phyloP scores from a whole-genome alignment of 1,140 invertebrate species.

The Macrobrachium rosenbergii region DNA sequence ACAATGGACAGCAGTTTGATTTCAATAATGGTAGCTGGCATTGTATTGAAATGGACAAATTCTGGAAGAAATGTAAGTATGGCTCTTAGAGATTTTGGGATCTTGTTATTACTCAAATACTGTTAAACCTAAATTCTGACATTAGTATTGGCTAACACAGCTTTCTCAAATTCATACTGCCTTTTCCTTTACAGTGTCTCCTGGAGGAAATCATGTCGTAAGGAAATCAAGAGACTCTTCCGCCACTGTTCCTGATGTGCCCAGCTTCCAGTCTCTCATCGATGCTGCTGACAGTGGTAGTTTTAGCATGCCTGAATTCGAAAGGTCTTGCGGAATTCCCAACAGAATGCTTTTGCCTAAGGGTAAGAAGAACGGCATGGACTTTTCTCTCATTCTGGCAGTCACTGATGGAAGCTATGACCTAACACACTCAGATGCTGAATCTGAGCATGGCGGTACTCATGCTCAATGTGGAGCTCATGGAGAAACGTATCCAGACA shows the following conservation, averaged over 20 bases:
- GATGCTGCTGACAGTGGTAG: constrained; percentile 67
- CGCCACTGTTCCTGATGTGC: constrained; percentile 17
- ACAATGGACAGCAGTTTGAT: constrained; percentile 74
- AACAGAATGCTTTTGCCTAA: constrained; percentile 75
- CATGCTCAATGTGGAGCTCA: constrained; percentile 29
- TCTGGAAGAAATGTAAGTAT: constrained; percentile 69
- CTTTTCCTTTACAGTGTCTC: neutral
- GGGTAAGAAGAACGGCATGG: constrained; percentile 72
- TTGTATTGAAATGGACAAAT: constrained; percentile 80
- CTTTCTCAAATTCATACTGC: neutral
- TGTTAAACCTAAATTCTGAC: neutral
- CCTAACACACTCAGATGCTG: constrained; percentile 43
- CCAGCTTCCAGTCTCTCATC: constrained; percentile 2
- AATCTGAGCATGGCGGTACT: neutral
- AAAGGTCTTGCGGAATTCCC: constrained; percentile 75
- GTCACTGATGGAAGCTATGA: constrained; percentile 69
- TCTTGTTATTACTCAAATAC: too few relatives aligned
- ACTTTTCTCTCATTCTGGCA: constrained; percentile 71
- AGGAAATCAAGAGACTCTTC: constrained; percentile 27
- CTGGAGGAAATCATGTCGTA: neutral
- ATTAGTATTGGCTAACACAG: too few relatives aligned
- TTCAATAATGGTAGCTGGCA: constrained; percentile 76
- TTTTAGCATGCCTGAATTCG: constrained; percentile 71
- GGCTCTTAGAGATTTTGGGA: too few relatives aligned
- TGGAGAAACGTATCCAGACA: constrained; percentile 32